These are phyloP conservation scores for Ailuropoda melanoleuca DNA, from an alignment of 2,113 vertebrate genomes.

Conservation along the genomic window DNA sequence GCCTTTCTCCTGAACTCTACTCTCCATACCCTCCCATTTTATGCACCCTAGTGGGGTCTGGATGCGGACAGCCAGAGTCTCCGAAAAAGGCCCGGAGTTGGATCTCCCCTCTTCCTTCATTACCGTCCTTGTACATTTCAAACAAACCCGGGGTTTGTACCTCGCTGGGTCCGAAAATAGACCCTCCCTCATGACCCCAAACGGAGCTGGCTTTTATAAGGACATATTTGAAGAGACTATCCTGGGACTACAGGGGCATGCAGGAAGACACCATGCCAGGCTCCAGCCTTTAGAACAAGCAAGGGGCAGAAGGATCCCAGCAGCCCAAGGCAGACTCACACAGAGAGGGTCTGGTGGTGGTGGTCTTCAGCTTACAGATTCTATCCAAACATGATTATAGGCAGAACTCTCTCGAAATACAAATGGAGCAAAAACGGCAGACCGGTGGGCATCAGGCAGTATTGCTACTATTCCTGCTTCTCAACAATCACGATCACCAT, in stretches of 20 bases:
- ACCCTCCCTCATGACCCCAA: not conserved
- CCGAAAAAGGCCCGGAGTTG: not conserved
- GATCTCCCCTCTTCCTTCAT: not conserved
- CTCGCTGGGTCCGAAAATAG: not conserved
- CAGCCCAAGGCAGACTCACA: not conserved
- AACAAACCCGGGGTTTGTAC: not conserved
- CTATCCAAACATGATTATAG: not conserved
- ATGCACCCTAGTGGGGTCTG: not conserved
- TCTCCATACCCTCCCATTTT: not conserved
- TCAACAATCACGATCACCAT: accelerated
- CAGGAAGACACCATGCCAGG: not conserved
- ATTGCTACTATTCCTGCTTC: accelerated
- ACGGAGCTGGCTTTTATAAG: not conserved
- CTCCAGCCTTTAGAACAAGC: too few relatives aligned
- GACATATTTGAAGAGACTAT: not conserved
- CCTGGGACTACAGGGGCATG: not conserved
- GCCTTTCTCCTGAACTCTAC: not conserved
- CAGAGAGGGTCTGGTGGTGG: not conserved
- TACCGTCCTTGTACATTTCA: not conserved
- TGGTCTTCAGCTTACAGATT: not conserved
- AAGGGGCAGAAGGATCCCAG: not conserved
- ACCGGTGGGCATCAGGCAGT: not conserved
- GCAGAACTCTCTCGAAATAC: not conserved
- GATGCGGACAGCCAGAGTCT: not conserved
- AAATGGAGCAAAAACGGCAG: not conserved